Conservation (phyloP, 1,140 invertebrate genomes). For the Drosophila lowei region DNA sequence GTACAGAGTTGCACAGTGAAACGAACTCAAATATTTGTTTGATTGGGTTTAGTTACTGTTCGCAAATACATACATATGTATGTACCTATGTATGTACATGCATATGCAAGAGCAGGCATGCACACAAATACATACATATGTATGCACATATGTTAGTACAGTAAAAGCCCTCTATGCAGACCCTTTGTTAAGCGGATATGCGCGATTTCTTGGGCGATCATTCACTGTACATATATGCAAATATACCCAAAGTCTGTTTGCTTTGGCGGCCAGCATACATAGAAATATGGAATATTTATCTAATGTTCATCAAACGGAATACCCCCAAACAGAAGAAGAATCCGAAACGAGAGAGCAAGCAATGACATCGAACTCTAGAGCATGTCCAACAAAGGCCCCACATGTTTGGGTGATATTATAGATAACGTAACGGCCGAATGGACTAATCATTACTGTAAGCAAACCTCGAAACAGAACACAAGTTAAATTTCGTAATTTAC, state of each 20-base stretch:
- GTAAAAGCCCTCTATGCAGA: too few species aligned
- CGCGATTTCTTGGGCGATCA: too few species aligned
- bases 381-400: constrained; percentile 24
- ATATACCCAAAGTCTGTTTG: constrained; percentile 29
- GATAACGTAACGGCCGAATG: constrained; percentile 18
- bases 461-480: constrained; percentile 23
- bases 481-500: constrained; percentile 47
- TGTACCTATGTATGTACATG: too few species aligned
- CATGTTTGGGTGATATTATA: constrained; percentile 27
- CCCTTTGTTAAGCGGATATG: too few species aligned
- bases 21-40: constrained; percentile 71
- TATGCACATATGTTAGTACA: background rate
- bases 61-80: constrained; percentile 31
- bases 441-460: constrained; percentile 24
- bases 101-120: constrained; percentile 5
- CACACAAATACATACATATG: background rate
- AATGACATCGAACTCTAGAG: constrained; percentile 21
- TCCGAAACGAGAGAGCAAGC: constrained; percentile 21
- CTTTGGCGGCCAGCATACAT: constrained; percentile 51
- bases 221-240: constrained; percentile 12
- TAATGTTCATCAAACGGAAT: constrained; percentile 61
- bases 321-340: constrained; percentile 27
- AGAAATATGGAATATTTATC: constrained; percentile 67
- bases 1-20: constrained; percentile 59
- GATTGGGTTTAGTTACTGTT: constrained; percentile 64